Evolutionary conservation across 37 sponge, comb jelly and placozoan genomes (phyloP), one percentile per base, ranked within the genome.

Genomic region (Geodia barretti): DNA sequence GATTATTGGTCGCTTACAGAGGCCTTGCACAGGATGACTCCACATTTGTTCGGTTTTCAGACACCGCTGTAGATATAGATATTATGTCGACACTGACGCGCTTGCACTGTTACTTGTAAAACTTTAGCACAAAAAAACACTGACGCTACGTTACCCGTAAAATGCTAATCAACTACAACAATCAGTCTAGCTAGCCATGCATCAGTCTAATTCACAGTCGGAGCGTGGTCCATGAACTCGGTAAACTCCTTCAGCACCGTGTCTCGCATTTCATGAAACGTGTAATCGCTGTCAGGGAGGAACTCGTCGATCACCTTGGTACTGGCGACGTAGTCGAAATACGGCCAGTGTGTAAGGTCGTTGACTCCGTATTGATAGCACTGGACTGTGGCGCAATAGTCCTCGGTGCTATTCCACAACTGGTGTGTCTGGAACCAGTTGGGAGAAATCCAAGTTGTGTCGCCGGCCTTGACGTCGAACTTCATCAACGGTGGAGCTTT

Each of bases 401-500:
- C 84, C 23, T 64, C 37, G 1, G 90, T 84, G 31, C 74, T 19
- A 43, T 90, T 90, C 63, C 40, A 62, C 28, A 90, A 86, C 60
- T 85, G 63, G 82, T 90, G 91, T 0, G 91, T 90, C 68, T 90
- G 91, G 82, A 70, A 90, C 91, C 91, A 90, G 41, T 90, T 85
- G 3, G 91, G 91, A 1, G 83, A 82, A 40, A 90, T 81, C 91
- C 91, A 90, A 1, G 91, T 90, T 0, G 81, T 71, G 43, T 90
- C 91, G 14, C 83, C 82, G 29, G 84, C 74, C 3, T 26, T 20
- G 19, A 90, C 72, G 24, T 79, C 76, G 34, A 90, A 62, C 54
- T 34, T 29, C 59, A 66, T 75, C 35, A 90, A 7, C 3, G 78
- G 79, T 9, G n/a, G 26, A 1, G 68, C 73, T 33, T 54, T 36